A percentile compares a stretch with the other conserved stretches of the same genome.
These are phyloP conservation scores for Betta splendens DNA, from an alignment of 2,797 vertebrate genomes.

Conservation along the genomic window DNA sequence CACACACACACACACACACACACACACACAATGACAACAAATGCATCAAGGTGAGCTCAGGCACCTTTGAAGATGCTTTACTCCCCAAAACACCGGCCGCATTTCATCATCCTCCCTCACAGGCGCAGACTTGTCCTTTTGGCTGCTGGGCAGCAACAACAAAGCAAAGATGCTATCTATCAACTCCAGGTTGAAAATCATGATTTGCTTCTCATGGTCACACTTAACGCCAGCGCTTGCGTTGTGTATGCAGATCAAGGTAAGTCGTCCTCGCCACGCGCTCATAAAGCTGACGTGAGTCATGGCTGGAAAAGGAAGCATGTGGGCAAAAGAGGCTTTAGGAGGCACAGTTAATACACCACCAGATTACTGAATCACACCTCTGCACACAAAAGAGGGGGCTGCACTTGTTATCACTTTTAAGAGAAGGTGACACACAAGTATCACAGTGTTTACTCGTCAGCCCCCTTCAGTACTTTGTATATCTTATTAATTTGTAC, in stretches of 20 bases:
- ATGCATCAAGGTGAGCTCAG: conserved; percentile 44
- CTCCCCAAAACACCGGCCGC: conserved; percentile 45
- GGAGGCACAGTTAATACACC: conserved; percentile 22
- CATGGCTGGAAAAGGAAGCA: conserved; percentile 41
- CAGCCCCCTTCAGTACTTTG: neutral
- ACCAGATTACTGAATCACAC: conserved; percentile 42
- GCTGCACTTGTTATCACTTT: neutral
- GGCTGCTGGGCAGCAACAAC: conserved; percentile 54
- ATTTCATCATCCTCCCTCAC: conserved; percentile 58
- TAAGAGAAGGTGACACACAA: conserved; percentile 7
- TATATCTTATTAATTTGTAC: neutral
- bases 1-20: neutral
- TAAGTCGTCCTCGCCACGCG: conserved; percentile 24
- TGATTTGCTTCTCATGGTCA: conserved; percentile 47
- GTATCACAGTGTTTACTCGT: neutral
- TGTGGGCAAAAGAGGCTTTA: conserved; percentile 45
- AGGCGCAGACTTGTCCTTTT: conserved; percentile 63
- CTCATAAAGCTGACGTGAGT: conserved; percentile 39
- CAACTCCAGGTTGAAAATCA: conserved; percentile 37
- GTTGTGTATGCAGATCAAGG: conserved; percentile 35
- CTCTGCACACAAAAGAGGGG: conserved; percentile 19
- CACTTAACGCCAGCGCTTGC: conserved; percentile 39
- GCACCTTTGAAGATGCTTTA: conserved; percentile 48
- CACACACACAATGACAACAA: conserved; percentile 9
- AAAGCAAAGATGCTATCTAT: conserved; percentile 69